Conservation (phyloP, 2,113 vertebrate genomes). For the Chaetorhynchus papuensis region DNA sequence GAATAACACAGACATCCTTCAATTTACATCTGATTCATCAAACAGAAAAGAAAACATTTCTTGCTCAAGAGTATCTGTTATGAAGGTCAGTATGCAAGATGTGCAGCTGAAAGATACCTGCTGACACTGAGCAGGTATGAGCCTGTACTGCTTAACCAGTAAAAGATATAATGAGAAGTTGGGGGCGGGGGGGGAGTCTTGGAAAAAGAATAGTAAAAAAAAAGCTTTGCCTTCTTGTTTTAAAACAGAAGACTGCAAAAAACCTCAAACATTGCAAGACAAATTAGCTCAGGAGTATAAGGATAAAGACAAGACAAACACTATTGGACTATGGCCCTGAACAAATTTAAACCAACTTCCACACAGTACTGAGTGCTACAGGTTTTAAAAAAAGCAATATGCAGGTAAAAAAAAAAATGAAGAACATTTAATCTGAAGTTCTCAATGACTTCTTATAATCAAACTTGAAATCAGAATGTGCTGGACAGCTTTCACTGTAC, state of each 20-base stretch:
- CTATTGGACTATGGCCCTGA: background rate
- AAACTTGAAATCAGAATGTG: background rate
- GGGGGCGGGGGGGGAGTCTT: fast-evolving
- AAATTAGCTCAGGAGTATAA: background rate
- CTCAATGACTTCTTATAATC: background rate
- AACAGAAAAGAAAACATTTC: background rate
- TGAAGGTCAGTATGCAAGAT: background rate
- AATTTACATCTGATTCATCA: background rate
- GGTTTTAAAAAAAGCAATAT: background rate
- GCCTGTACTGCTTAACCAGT: background rate
- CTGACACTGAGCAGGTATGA: background rate
- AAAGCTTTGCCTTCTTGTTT: background rate
- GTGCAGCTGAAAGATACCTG: background rate
- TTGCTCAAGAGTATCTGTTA: background rate
- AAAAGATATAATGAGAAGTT: background rate
- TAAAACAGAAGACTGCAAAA: background rate
- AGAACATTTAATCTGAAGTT: background rate
- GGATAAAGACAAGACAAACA: background rate
- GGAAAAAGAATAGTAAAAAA: background rate
- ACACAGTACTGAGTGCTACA: background rate
- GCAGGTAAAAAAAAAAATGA: background rate
- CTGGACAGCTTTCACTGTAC: background rate
- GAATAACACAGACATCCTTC: background rate
- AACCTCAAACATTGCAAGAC: background rate
- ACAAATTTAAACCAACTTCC: background rate